Evolutionary conservation across 2,888 invertebrate species (phyloP), one percentile per base, ranked within the genome.

Genomic region (Drepana falcataria): DNA sequence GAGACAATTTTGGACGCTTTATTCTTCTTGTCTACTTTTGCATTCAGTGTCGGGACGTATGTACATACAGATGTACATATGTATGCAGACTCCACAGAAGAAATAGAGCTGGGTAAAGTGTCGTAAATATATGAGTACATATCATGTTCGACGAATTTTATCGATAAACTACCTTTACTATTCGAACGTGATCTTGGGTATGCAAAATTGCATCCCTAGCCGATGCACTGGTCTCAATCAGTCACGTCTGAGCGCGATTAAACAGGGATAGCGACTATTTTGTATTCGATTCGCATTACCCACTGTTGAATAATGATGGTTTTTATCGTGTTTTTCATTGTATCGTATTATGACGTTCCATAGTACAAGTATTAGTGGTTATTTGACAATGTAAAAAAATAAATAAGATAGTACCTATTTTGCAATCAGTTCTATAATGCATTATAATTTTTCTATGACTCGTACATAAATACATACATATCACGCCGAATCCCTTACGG

Each of bases 171-270:
- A 40, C 48, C 74, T 60, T 58, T 79, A 68, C 77, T 81, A 73
- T 49, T 41, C 57, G 57, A 65, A 75, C 74, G 73, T 78, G 80
- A 78, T 83, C 82, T 81, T 79, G 68, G 66, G 68, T 77, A 86
- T 85, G 83, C 81, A 83, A 76, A 83, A 79, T 78, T 74, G 74
- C 71, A 74, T 74, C 79, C 75, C 74, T 66, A 71, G 70, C 65
- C 61, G 66, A 63, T 66, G 69, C 67, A 59, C 65, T 66, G 65
- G 71, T 76, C 71, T 70, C 75, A 80, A 82, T 82, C 82, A 78
- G 79, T 75, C 80, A 77, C 77, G 81, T 77, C 53, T 69, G 55
- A 21, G 35, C 21, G 33, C 52, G 21, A 52, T 52, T 47, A 52
- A 52, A 47, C 21, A 7, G 35, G 47, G 34, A 6, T 41, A 4